Evolutionary conservation across 2,113 vertebrate genomes (phyloP), one percentile per base, ranked within the genome.

Genomic region (Dromaius novaehollandiae): DNA sequence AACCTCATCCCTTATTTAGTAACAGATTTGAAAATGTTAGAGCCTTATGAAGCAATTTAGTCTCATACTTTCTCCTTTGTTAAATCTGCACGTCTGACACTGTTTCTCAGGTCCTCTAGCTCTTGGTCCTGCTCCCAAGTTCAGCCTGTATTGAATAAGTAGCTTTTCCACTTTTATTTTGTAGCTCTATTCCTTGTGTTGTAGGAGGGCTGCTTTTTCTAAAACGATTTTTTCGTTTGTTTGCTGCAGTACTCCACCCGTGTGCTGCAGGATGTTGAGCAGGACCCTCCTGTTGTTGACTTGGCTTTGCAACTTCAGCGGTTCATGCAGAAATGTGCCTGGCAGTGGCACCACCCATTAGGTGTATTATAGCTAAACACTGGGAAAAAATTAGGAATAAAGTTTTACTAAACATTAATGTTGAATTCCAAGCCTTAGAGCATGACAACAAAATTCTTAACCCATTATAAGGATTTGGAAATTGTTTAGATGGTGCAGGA

Each of bases 391-490:
- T 17, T 10, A 53, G 26, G 58, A 89, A 44, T 80, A 3, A 79
- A 55, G 19, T 73, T 87, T 89, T 79, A 56, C 60, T 79, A 73
- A 91, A 88, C 28, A 28, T 14, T 38, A 36, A 38, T 38, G 11
- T 2, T 77, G 74, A 91, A 78, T 74, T 60, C 36, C 42, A 70
- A 81, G 32, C 10, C 13, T 38, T 55, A 42, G 16, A 30, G 32
- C 28, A 18, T 24, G 14, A 32, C 11, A 58, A 40, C 61, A 69
- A 65, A 64, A 80, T 61, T 81, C 18, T 26, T 30, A 81, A 25
- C 6, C 22, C 0, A 0, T 65, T 71, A 7, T 3, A 38, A 40
- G 32, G 22, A 42, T 48, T 38, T 56, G 32, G 46, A 40, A 25
- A 25, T n/a, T 30, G 8, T 79, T 85, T 30, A 53, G 42, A 13